Evolutionary conservation across 2,113 vertebrate genomes (phyloP).

Genomic region (Lampris megalopsis): DNA sequence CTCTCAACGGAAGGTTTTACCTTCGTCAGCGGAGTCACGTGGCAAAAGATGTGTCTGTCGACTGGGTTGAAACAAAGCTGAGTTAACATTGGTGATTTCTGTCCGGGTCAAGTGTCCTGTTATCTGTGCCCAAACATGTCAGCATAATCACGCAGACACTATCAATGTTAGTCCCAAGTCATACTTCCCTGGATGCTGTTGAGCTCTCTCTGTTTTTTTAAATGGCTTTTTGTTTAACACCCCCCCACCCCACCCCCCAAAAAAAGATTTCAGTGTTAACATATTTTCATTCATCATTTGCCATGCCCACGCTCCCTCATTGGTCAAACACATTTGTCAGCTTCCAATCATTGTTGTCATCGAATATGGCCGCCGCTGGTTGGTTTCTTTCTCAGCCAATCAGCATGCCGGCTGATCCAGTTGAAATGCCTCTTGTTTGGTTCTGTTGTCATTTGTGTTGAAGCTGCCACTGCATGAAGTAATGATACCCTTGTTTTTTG

Average conservation of each 20-base stretch:
- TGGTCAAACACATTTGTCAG: conserved; percentile 53
- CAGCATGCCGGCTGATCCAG: conserved; percentile 34
- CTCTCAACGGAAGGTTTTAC: no score
- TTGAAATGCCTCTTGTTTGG: conserved; percentile 65
- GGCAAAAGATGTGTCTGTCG: no score
- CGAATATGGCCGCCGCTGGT: conserved; percentile 35
- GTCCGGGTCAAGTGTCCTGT: not conserved
- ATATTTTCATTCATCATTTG: conserved; percentile 16
- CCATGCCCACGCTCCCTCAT: conserved; percentile 44
- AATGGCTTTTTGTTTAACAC: conserved; percentile 3
- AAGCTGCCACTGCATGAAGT: conserved; percentile 80
- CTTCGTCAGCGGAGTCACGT: no score
- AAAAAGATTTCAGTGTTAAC: conserved; percentile 6
- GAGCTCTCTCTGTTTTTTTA: conserved; percentile 10
- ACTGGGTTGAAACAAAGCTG: not conserved
- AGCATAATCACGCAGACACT: not conserved
- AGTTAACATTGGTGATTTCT: not conserved
- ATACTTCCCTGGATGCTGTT: not conserved
- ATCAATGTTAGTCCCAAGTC: not conserved
- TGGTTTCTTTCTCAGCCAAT: conserved; percentile 28
- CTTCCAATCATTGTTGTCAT: conserved; percentile 47
- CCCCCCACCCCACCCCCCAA: no score
- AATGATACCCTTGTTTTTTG: conserved; percentile 74
- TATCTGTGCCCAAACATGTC: conserved; percentile 1
- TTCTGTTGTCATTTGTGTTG: conserved; percentile 75